Evolutionary conservation across 2,113 vertebrate species (phyloP), one percentile per base, ranked within the genome.

Genomic region (Eulacestoma nigropectus): DNA sequence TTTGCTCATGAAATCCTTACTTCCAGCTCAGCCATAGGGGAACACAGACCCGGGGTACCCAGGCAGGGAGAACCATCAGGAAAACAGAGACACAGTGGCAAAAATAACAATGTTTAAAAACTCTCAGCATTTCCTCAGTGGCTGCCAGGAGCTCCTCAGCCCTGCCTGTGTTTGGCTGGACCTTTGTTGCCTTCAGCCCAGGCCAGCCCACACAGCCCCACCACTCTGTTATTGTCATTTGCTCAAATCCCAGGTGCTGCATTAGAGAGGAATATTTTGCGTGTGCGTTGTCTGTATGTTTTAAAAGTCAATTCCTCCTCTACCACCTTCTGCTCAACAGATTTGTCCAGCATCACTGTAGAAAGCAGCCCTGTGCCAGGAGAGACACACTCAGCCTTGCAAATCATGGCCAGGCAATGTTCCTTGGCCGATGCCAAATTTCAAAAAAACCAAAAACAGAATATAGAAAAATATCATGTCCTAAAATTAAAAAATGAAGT

Each of bases 201-300:
- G 46, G 49, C 84, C 42, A 5, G 44, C 79, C 91, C 87, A 95
- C 91, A 16, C 89, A 92, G 44, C 35, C 69, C 68, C 32, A 2
- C 21, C 30, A 4, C 64, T 94, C 95, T 97, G 96, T 67, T 89
- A 74, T 76, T 65, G 32, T 52, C 84, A 23, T 97, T 95, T 93
- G 42, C 68, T 63, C 42, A 35, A 53, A 77, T 83, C 79, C 80
- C 89, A 87, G 69, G 44, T 8, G 4, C 57, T 74, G n/a, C 75
- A 26, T 47, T 35, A 39, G 23, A 42, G 64, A 84, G 14, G 32
- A 73, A 50, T 83, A 75, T 52, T 92, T 87, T 72, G 44, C 10
- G 2, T 32, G 46, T 4, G 2, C 0, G 0, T 16, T 32, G 17
- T 52, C 50, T 47, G 25, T 76, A 41, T 92, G 78, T 74, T 95